Evolutionary conservation across 2,113 vertebrate genomes (phyloP), one percentile per base, ranked within the genome.

Genomic region (Hepsetus odoe): DNA sequence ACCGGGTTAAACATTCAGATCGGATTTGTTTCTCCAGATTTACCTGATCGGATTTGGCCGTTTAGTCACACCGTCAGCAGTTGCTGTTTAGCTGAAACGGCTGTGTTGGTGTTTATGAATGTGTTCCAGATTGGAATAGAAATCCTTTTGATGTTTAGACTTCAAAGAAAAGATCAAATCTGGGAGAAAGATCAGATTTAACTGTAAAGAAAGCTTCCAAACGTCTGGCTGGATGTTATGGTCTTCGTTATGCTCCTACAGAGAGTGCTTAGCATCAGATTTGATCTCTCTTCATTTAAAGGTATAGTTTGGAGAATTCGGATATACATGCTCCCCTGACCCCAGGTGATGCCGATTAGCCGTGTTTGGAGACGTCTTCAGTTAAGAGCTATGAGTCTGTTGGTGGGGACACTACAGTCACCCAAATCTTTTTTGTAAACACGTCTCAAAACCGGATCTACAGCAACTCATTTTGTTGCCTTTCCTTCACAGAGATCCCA

Each of bases 401-500:
- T n/a, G n/a, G n/a, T n/a, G n/a, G n/a, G n/a, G n/a, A n/a, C n/a
- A n/a, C n/a, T n/a, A n/a, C n/a, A n/a, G n/a, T n/a, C n/a, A n/a
- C n/a, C n/a, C n/a, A n/a, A n/a, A n/a, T n/a, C n/a, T n/a, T n/a
- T n/a, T n/a, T n/a, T n/a, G n/a, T n/a, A n/a, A n/a, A n/a, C n/a
- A n/a, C n/a, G n/a, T n/a, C n/a, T n/a, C n/a, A n/a, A n/a, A n/a
- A n/a, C n/a, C n/a, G n/a, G n/a, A n/a, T n/a, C n/a, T n/a, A n/a
- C n/a, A n/a, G n/a, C n/a, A n/a, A n/a, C n/a, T n/a, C n/a, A n/a
- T n/a, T n/a, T 49, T 26, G 12, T 28, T 59, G 9, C 51, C 40
- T 40, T 69, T 46, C 38, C 44, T 72, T 24, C 2, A 38, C 30
- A 99, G 97, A 74, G 98, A 99, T 87, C 97, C 97, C 38, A 99